These are phyloP conservation scores for Agapornis roseicollis DNA, from an alignment of 2,113 vertebrate species.

Conservation along the genomic window DNA sequence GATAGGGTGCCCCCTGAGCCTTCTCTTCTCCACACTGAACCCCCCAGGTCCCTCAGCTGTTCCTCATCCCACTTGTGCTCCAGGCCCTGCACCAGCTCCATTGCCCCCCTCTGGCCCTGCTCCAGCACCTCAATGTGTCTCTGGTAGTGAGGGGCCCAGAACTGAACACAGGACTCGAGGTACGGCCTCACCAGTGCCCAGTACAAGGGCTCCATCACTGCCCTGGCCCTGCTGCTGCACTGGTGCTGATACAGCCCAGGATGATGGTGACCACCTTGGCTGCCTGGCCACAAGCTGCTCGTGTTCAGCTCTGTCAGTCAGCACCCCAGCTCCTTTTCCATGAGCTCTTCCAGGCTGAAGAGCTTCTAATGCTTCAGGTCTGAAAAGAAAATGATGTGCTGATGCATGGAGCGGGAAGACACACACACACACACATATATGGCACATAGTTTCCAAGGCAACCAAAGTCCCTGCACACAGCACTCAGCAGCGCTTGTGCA, in stretches of 20 bases:
- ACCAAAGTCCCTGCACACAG: neutral
- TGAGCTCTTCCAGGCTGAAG: neutral
- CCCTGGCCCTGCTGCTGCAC: neutral
- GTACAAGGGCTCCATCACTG: neutral
- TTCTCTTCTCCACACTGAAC: neutral
- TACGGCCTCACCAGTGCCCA: neutral
- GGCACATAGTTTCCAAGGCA: constrained; percentile 60
- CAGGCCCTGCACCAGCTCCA: neutral
- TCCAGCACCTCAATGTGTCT: neutral
- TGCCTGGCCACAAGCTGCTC: neutral
- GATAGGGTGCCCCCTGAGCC: neutral
- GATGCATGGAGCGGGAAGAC: neutral
- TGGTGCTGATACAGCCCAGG: neutral
- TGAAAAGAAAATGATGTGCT: neutral
- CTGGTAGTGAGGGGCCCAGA: neutral
- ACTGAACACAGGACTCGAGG: neutral
- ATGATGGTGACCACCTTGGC: neutral
- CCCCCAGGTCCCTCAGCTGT: neutral
- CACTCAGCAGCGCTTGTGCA: neutral
- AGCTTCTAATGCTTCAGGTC: neutral
- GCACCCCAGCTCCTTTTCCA: neutral
- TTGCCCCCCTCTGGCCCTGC: neutral
- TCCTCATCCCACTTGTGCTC: neutral
- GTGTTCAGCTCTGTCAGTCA: neutral
- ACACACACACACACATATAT: fast-evolving